Evolutionary conservation across 2,113 vertebrate species (phyloP), one percentile per base, ranked within the genome.

Genomic region (Dolichallabes microphthalmus): DNA sequence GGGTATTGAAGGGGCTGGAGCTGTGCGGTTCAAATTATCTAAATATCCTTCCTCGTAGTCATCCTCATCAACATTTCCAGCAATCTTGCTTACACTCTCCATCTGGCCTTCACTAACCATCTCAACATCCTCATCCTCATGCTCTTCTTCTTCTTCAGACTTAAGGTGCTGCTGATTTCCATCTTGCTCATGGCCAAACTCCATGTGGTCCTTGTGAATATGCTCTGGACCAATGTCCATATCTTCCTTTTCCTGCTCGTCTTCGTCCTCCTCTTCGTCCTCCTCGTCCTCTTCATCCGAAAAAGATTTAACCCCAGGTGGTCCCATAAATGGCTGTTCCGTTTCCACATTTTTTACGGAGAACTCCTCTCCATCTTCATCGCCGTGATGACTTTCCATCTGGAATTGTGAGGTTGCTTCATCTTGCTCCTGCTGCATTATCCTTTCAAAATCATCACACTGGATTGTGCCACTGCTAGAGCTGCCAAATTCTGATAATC

Each of bases 91-190:
- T 57, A 86, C 91, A 64, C 84, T 93, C 86, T 94, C 94, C 0
- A 90, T 92, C 73, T 93, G 91, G 12, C 93, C 93, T 82, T 94
- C 94, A 12, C 93, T 94, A 86, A 90, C 91, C 94, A 94, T 95
- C 86, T 95, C 95, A 6, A 94, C 92, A 19, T 95, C 94, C 12
- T 95, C 91, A 32, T 94, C 94, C 4, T 95, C 94, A 61, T 91
- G 87, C n/a, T 90, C 86, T 2, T 93, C 91, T 14, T 87, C 85
- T 12, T 68, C 76, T 50, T 89, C 76, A 4, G 93, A 86, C 1
- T 89, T 80, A 0, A 76, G 76, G 57, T 89, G 86, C 25, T 76
- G 92, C 19, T 92, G 91, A 75, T 92, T 93, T 53, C 92, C 92
- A 0, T 87, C 88, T 80, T 89, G 90, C 86, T 94, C 92, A 0